Conservation (phyloP, 2,113 vertebrate genomes). For the Synodontis membranacea region DNA sequence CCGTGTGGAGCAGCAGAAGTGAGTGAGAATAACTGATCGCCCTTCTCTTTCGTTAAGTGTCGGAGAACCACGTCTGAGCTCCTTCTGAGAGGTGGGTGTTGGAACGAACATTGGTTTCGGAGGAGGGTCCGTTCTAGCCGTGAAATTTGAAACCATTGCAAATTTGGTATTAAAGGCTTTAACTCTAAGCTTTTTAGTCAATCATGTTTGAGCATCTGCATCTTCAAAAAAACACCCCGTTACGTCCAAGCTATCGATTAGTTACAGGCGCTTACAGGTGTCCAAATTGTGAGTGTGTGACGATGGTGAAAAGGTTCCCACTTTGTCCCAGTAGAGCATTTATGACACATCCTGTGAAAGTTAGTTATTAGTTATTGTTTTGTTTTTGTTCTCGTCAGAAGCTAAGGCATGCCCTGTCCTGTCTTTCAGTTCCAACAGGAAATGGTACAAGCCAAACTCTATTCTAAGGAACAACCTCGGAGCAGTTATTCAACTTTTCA, state of each 20-base stretch:
- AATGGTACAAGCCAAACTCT: neutral
- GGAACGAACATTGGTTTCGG: neutral
- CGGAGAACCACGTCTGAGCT: neutral
- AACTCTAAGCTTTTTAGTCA: neutral
- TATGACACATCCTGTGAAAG: neutral
- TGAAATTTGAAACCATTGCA: neutral
- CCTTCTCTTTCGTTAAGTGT: neutral
- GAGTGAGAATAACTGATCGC: constrained; percentile 51
- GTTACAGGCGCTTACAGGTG: no score
- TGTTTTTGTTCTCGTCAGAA: neutral
- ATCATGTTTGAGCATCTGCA: neutral
- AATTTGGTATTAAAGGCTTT: neutral
- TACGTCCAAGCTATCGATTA: neutral
- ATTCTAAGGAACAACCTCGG: neutral
- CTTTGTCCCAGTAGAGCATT: neutral
- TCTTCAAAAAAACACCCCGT: neutral
- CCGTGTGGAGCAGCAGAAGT: constrained; percentile 97
- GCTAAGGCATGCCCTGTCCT: neutral
- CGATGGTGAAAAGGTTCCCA: neutral
- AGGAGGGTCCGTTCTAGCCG: neutral
- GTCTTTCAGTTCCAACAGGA: neutral
- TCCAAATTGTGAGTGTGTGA: neutral
- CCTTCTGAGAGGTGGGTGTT: neutral
- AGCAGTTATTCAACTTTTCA: neutral
- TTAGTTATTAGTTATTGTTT: neutral